Percentiles rank a stretch among this genome's conserved stretches.
Evolutionary conservation across 2,888 invertebrate species (phyloP).

Genomic region (Pristionchus entomophagus): DNA sequence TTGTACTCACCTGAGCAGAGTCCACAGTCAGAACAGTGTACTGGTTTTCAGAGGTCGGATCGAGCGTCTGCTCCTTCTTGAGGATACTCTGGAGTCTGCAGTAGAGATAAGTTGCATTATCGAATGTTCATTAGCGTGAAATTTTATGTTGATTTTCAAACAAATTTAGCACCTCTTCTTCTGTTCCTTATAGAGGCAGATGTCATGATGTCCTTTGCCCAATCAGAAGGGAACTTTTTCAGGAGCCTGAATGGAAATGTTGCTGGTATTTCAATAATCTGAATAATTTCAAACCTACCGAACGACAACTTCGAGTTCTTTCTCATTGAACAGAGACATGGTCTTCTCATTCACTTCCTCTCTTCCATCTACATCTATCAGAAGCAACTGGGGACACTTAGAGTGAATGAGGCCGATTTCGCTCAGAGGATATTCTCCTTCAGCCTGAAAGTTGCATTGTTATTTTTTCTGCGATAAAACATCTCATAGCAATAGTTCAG

Average conservation of each 20-base stretch:
- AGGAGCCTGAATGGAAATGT: slow-evolving; percentile 11
- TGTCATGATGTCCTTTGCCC: not conserved
- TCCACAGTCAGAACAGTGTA: slow-evolving; percentile 3
- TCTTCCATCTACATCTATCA: not conserved
- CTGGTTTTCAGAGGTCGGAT: not conserved
- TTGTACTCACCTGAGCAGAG: not conserved
- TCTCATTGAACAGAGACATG: not conserved
- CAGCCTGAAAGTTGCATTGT: not conserved
- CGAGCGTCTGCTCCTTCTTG: not conserved
- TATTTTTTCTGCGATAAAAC: not conserved
- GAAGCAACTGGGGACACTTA: not conserved
- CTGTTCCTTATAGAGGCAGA: slow-evolving; percentile 7
- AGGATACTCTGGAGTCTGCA: not conserved
- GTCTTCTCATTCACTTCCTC: not conserved
- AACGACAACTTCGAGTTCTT: not conserved
- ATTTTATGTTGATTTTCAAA: not conserved
- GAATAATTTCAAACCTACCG: not conserved
- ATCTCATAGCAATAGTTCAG: not conserved
- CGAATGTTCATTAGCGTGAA: not conserved
- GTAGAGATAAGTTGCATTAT: not conserved
- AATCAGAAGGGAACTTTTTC: not conserved
- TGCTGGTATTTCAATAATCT: no score
- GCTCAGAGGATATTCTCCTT: not conserved
- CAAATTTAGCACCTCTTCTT: not conserved
- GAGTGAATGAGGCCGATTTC: not conserved